These are phyloP conservation scores for Seladonia tumulorum DNA, from an alignment of 2,888 invertebrate species.

Conservation along the genomic window DNA sequence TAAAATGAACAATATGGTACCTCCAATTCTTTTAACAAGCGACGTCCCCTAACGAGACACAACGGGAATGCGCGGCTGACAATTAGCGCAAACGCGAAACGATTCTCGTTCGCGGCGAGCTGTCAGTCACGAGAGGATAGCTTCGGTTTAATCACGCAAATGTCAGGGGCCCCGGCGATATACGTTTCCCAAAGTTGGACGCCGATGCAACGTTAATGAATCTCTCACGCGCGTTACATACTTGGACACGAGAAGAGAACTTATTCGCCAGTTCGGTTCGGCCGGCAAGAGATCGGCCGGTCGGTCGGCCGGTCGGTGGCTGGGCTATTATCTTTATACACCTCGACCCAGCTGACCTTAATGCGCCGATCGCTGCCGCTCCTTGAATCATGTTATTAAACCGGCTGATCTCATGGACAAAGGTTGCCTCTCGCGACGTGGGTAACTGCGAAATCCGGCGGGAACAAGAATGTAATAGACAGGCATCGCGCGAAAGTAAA, in stretches of 20 bases:
- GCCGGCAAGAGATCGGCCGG: conserved; percentile 55
- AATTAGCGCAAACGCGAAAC: neutral
- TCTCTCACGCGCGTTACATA: conserved; percentile 61
- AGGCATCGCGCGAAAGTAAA: conserved; percentile 36
- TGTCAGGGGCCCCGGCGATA: conserved; percentile 31
- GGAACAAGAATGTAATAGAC: conserved; percentile 37
- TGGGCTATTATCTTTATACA: conserved; percentile 75
- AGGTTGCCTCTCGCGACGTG: conserved; percentile 51
- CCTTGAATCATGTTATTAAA: conserved; percentile 70
- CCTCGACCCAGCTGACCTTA: conserved; percentile 72
- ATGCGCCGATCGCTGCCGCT: conserved; percentile 68
- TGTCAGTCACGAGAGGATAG: conserved; percentile 2
- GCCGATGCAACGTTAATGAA: conserved; percentile 39
- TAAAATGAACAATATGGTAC: neutral
- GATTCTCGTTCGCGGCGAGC: neutral
- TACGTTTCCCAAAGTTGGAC: conserved; percentile 27
- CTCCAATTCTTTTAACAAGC: neutral
- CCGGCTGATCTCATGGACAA: conserved; percentile 67
- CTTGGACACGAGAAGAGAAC: conserved; percentile 52
- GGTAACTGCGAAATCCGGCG: conserved; percentile 56
- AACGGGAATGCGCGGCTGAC: neutral
- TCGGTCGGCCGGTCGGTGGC: conserved; percentile 72
- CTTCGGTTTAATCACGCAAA: conserved; percentile 16
- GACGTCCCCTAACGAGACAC: neutral
- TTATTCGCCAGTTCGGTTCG: conserved; percentile 59